Evolutionary conservation across 2,113 vertebrate genomes (phyloP).

Genomic region (Centrocercus urophasianus): DNA sequence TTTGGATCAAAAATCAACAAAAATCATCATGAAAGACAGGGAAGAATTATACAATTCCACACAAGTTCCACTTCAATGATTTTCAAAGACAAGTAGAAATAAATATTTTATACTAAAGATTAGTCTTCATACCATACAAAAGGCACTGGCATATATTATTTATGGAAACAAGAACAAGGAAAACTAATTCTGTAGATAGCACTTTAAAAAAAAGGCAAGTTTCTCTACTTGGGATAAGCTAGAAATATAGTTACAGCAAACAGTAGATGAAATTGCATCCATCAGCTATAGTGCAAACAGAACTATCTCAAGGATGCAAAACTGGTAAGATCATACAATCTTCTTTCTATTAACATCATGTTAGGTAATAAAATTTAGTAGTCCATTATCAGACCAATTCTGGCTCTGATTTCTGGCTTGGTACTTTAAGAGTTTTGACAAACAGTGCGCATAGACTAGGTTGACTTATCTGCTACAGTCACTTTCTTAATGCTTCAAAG

Average conservation of each 20-base stretch:
- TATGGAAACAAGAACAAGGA: not conserved
- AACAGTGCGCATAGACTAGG: fast-evolving
- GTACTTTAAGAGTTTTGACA: not conserved
- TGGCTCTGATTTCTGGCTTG: not conserved
- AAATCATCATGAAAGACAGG: not conserved
- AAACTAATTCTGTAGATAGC: not conserved
- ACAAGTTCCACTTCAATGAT: not conserved
- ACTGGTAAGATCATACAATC: not conserved
- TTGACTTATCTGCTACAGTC: not conserved
- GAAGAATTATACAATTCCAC: not conserved
- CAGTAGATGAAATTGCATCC: not conserved
- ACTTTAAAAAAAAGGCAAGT: not conserved
- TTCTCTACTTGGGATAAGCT: not conserved
- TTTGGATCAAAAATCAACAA: not conserved
- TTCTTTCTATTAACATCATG: not conserved
- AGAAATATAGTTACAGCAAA: not conserved
- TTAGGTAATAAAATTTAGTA: not conserved
- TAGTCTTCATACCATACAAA: not conserved
- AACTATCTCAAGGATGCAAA: not conserved
- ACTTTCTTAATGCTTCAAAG: not conserved
- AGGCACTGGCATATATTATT: not conserved
- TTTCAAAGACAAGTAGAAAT: not conserved
- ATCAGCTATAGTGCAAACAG: not conserved
- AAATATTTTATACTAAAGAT: not conserved
- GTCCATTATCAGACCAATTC: not conserved